phyloP scores from a whole-genome alignment of 1,140 invertebrate species.

The Neodiprion lecontei region DNA sequence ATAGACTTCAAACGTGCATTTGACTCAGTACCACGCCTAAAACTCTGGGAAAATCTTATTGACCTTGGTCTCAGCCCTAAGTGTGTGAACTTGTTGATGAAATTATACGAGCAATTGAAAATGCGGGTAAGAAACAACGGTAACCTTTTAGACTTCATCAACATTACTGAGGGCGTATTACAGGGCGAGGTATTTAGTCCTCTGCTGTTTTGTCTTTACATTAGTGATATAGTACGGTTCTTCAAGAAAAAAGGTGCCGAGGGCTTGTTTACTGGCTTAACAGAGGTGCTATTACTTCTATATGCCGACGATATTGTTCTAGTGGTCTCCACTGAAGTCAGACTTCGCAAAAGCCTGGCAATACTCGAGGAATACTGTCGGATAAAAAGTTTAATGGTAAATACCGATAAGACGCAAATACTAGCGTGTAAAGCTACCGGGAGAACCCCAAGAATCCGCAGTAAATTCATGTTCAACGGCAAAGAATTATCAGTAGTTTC shows the following conservation, averaged over 20 bases:
- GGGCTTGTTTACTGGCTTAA: neutral
- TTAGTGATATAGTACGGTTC: constrained; percentile 11
- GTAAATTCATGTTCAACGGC: constrained; percentile 16
- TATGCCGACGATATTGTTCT: constrained; percentile 20
- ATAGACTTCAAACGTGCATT: constrained; percentile 13
- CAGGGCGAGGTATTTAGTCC: constrained; percentile 31
- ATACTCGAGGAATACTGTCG: constrained; percentile 21
- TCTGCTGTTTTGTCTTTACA: constrained; percentile 23
- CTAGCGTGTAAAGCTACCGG: constrained; percentile 27
- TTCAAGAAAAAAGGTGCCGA: neutral
- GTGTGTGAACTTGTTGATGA: constrained; percentile 9
- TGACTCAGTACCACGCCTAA: constrained; percentile 10
- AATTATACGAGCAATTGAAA: constrained; percentile 14
- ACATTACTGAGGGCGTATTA: constrained; percentile 15
- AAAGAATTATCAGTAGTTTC: constrained; percentile 22
- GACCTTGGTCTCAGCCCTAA: constrained; percentile 19
- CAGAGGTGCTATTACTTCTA: constrained; percentile 8
- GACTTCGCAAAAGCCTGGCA: constrained; percentile 22
- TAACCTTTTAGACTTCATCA: neutral
- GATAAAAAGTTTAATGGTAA: constrained; percentile 21
- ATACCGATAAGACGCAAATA: constrained; percentile 30
- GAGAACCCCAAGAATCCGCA: neutral
- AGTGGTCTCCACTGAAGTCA: constrained; percentile 18
- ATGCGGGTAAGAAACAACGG: constrained; percentile 6
- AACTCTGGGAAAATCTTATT: constrained; percentile 11